Evolutionary conservation across 1,140 invertebrate genomes (phyloP), one percentile per base, ranked within the genome.

Genomic region (Alviniconcha marisindica): DNA sequence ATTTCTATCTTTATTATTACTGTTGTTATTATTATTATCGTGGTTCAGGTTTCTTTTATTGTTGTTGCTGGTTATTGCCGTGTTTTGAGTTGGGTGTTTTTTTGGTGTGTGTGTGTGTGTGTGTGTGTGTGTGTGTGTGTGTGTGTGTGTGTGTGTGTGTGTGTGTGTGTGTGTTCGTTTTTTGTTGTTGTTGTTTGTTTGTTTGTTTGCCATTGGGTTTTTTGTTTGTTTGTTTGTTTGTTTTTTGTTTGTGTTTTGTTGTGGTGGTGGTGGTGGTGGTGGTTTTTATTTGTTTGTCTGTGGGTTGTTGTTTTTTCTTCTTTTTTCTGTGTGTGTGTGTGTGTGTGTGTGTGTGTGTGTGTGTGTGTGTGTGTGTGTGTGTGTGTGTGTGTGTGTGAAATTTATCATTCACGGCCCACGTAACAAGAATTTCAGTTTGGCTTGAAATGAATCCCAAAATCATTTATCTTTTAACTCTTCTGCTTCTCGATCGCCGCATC

Each of bases 311-410:
- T 60, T 15, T 60, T n/a, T 15, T 60, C 15, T 60, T 15, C 28
- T 15, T 60, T 24, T 60, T 5, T 12, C 15, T 60, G 56, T 60
- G 56, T 60, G 56, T 60, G 56, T 60, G 56, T 60, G 56, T 60
- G 56, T 60, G 56, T 60, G 56, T 60, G 56, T 60, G 56, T 60
- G 56, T 60, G 56, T 60, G 56, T 60, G 56, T 60, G 56, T 60
- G 56, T 60, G 56, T 60, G 56, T 60, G 56, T 60, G 56, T 60
- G 56, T 60, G 56, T 60, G 56, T 24, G 56, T 24, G 56, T 24
- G 56, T 24, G 56, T 60, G 56, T 60, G 56, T 60, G 56, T 60
- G 56, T 24, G 56, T 60, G 56, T 24, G 7, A n/a, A n/a, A n/a
- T n/a, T n/a, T n/a, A n/a, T n/a, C n/a, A n/a, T n/a, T n/a, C n/a